Conservation (phyloP, 1,140 invertebrate species). For the Diabrotica undecimpunctata region DNA sequence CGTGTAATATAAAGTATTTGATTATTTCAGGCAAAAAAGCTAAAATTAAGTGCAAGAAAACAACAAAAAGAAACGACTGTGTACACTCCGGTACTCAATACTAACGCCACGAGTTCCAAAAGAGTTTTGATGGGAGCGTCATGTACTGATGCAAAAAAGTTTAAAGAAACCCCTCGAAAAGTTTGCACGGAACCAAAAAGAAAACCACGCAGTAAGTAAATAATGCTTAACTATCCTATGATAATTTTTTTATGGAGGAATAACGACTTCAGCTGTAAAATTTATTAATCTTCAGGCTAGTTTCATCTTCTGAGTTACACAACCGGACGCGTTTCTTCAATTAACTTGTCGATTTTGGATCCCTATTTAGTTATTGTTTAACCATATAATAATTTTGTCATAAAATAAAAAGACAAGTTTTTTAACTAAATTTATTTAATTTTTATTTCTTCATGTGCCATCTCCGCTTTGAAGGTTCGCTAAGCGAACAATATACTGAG, state of each 20-base stretch:
- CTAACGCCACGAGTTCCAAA: neutral
- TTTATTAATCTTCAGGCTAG: neutral
- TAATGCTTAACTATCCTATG: neutral
- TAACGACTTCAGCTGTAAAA: neutral
- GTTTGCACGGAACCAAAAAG: neutral
- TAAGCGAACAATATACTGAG: no score
- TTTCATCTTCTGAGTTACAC: neutral
- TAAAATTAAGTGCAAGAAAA: slow-evolving; percentile 34
- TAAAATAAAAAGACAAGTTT: no score
- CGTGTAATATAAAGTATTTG: neutral
- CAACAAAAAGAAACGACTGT: slow-evolving; percentile 24
- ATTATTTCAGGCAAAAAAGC: slow-evolving; percentile 23
- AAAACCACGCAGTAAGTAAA: neutral
- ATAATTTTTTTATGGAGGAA: no score
- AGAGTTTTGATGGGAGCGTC: neutral
- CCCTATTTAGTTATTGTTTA: neutral
- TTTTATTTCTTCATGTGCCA: no score
- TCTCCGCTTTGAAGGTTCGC: no score
- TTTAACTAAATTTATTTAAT: no score
- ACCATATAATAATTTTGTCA: no score
- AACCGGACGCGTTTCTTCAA: neutral
- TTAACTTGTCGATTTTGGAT: neutral
- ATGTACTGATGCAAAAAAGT: neutral
- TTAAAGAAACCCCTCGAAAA: neutral
- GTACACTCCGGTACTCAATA: neutral